Base-by-base conservation (phyloP, 2,888 invertebrate species). In the Heliconius aoede region DNA sequence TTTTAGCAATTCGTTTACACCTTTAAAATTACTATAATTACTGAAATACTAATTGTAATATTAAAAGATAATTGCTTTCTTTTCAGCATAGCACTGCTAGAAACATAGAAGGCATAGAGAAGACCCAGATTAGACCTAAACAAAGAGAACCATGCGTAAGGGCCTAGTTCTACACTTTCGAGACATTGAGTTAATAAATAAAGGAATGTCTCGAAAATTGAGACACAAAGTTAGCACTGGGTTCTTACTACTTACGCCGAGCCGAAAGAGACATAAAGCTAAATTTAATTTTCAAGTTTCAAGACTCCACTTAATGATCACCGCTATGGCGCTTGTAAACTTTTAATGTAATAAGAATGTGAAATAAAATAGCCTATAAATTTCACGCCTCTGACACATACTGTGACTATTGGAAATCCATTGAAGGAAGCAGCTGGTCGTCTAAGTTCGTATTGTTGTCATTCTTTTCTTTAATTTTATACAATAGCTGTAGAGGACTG, bases 241-340 rank as follows among this genome's bases (percentile, higher is more conserved):
- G 13, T 36, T 36, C 36, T 15, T 13, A 46, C 46, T 15, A 18
- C 46, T 18, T 4, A 18, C 46, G 15, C 18, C 18, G 18, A 46
- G 18, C 18, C 1, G 1, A 18, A 46, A 3, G 7, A 7, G 21
- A 46, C 3, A 46, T 18, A 21, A 46, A 46, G 8, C 46, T 46
- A 3, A 46, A 18, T 46, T 46, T 18, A 46, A 46, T 21, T 46
- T 46, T 30, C 11, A 69, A 69, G 21, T 69, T 30, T n/a, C n/a
- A 5, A 28, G 77, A 64, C 80, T 81, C 84, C 84, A 81, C 80
- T 82, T 84, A 85, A 85, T 83, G 83, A 79, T 82, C 82, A 84
- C 89, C 91, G 90, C n/a, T 86, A 89, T 90, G 91, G 91, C 90
- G 91, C 91, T 88, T 85, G 82, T 85, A 11, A 87, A 90, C 89